These are phyloP conservation scores for Samia ricini DNA, from an alignment of 1,140 invertebrate species.

Conservation along the genomic window DNA sequence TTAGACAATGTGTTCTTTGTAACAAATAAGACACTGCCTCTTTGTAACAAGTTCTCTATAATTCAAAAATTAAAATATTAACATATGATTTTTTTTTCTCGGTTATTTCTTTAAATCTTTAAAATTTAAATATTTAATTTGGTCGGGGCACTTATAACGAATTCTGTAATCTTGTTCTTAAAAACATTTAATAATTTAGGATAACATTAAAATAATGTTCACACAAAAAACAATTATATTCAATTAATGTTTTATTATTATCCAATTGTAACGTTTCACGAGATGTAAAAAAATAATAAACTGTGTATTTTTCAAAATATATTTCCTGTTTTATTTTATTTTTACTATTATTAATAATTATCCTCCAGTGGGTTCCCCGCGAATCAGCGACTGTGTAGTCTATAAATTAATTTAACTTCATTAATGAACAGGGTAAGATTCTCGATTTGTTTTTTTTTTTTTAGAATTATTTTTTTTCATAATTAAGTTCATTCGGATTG, in stretches of 20 bases:
- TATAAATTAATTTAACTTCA: too few species aligned
- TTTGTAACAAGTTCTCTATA: background rate
- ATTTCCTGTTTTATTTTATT: background rate
- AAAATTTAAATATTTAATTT: background rate
- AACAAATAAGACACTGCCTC: background rate
- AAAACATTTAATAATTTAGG: background rate
- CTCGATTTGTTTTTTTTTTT: background rate
- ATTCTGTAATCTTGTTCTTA: background rate
- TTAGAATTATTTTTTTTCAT: background rate
- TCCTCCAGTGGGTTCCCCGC: background rate
- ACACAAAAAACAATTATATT: background rate
- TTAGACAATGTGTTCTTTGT: background rate
- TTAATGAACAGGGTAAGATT: too few species aligned
- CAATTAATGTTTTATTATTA: background rate
- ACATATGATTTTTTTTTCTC: too few species aligned
- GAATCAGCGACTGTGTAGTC: too few species aligned
- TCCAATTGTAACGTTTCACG: background rate
- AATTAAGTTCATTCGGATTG: constrained; percentile 33
- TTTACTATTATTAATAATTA: background rate
- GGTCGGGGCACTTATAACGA: background rate
- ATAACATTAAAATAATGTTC: background rate
- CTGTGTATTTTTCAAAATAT: background rate
- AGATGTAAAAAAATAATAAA: background rate
- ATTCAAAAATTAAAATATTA: too few species aligned
- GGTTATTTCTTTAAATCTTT: too few species aligned